These are phyloP conservation scores for Pempheris klunzingeri DNA, from an alignment of 2,797 vertebrate species.

Conservation along the genomic window DNA sequence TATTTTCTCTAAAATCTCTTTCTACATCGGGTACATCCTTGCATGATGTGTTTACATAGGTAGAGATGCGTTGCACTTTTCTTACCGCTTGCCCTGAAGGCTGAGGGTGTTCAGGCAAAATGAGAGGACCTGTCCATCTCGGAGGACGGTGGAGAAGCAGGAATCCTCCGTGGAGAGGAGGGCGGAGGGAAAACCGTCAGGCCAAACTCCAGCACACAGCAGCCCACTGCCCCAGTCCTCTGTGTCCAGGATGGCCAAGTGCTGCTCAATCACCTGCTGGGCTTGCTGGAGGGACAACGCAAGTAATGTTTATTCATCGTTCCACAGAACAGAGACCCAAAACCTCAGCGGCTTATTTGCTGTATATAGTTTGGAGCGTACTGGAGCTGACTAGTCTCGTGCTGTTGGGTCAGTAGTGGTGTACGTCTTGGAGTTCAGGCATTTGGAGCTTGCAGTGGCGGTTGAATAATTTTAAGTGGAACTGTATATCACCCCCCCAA, in stretches of 20 bases:
- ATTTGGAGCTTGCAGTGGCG: too few relatives aligned
- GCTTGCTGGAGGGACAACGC: constrained; percentile 81
- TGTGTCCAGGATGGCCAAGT: constrained; percentile 83
- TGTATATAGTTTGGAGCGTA: too few relatives aligned
- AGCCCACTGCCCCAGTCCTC: constrained; percentile 88
- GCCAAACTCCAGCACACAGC: constrained; percentile 94
- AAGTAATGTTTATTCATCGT: background rate
- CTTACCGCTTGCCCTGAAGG: constrained; percentile 90
- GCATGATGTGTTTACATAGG: background rate
- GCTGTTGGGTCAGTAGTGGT: too few relatives aligned
- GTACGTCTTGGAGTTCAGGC: too few relatives aligned
- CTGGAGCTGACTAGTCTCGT: too few relatives aligned
- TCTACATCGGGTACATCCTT: background rate
- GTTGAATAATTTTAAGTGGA: too few relatives aligned
- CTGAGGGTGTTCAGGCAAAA: constrained; percentile 93
- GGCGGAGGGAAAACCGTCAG: constrained; percentile 90
- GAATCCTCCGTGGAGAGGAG: constrained; percentile 93
- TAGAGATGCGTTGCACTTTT: background rate
- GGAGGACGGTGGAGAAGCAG: constrained; percentile 88
- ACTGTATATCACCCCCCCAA: too few relatives aligned
- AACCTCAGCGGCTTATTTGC: too few relatives aligned
- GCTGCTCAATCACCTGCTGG: constrained; percentile 88
- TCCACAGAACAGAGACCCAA: too few relatives aligned
- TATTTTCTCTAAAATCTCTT: background rate
- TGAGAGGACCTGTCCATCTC: constrained; percentile 93